A percentile compares a stretch with the other conserved stretches of the same genome.
phyloP scores from a whole-genome alignment of 2,797 vertebrate genomes.

The Clarias fuscus region DNA sequence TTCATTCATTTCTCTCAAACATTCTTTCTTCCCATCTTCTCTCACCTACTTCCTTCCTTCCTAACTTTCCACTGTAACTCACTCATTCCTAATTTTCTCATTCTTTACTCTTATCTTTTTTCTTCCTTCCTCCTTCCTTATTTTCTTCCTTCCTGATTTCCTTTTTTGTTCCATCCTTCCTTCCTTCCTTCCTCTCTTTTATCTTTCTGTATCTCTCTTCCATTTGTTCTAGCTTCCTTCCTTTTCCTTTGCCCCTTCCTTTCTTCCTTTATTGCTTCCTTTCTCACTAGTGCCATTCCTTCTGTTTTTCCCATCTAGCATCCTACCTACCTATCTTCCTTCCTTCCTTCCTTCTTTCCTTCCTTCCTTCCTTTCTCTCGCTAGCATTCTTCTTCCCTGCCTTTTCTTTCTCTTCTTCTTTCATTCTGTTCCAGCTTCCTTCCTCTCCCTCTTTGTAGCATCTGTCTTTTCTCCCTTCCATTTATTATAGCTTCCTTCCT shows the following conservation, averaged over 20 bases:
- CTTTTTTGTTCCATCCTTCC: no score
- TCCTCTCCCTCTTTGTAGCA: neutral
- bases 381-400: neutral
- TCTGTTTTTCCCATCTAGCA: neutral
- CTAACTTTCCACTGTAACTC: neutral
- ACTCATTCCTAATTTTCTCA: neutral
- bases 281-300: no score
- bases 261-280: neutral
- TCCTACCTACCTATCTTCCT: neutral
- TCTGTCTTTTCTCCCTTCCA: neutral
- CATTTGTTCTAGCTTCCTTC: no score
- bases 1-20: neutral
- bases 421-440: neutral
- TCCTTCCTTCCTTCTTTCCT: neutral
- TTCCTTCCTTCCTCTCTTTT: neutral
- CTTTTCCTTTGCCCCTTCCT: neutral
- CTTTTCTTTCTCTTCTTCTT: no score
- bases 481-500: neutral
- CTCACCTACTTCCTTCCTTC: neutral
- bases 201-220: no score
- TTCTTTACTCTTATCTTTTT: neutral
- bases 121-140: neutral
- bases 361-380: neutral
- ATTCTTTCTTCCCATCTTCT: neutral
- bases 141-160: neutral